Base-by-base conservation (phyloP, 35 echinoderm and acorn worm species). In the Lytechinus variegatus region DNA sequence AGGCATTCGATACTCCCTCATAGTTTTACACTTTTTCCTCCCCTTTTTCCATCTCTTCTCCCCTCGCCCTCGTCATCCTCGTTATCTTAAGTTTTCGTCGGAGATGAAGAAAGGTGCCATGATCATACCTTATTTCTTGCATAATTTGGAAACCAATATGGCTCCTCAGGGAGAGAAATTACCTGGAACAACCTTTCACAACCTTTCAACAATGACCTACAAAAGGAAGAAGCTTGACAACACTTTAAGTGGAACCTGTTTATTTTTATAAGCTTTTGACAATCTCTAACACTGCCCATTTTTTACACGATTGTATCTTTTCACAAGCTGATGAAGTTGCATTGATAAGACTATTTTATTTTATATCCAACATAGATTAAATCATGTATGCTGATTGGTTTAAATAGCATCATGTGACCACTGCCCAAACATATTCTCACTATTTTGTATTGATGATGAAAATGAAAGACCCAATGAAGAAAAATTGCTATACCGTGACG, bases 1-100 rank as follows among this genome's bases (percentile, higher is more conserved):
- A 90, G 88, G 10, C 88, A 90, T 90, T 14, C 88, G 88, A 90
- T 90, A 90, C 29, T 90, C 88, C 88, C 28, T 44, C 29, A 90
- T 90, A 90, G 52, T 52, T 90, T 90, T 52, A 52, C 88, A 24
- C 12, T 79, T 79, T 79, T 16, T 16, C 66, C 66, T 79, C 66
- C n/a, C 66, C 66, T 71, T 24, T 79, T 58, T 58, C 13, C 9
- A 13, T 58, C 13, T 58, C 13, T n/a, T n/a, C n/a, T 58, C 56
- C 66, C 66, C 21, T 79, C 19, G 66, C 19, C 21, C 66, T 79
- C 21, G 14, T 79, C 66, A 19, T 79, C 66, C 66, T 7, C 19
- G 66, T 60, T 60, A 12, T 60, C 57, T 60, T 60, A 16, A 16
- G 57, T 44, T 44, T 44, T 44, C 33, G 56, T 58, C 7, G 88